Evolutionary conservation across 2,888 invertebrate genomes (phyloP), one percentile per base, ranked within the genome.

Genomic region (Phengaris arion): DNA sequence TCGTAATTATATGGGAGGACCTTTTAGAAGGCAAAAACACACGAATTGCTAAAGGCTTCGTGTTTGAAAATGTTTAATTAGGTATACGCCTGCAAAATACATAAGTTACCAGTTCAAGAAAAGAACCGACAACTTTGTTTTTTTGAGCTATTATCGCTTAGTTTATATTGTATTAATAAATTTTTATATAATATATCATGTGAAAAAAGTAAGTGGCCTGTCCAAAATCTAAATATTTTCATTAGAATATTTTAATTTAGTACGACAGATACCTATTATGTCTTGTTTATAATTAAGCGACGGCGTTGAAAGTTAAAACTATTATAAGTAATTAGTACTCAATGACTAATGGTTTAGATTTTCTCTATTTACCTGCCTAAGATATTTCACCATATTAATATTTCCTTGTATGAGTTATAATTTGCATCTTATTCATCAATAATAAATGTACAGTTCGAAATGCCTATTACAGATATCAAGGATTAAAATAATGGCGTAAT

Each of bases 371-470:
- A 64, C 35, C 59, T 64, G 35, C 59, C 10, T 64, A 35, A 35
- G 59, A 64, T 64, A 64, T 64, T 64, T 64, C 59, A 64, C 59
- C 35, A 35, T 64, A 64, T 64, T 22, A 12, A 64, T 64, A 64
- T 64, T 64, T 64, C 59, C 59, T 64, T 10, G 22, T 64, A 12
- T 64, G 35, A 64, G 10, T 35, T 10, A 64, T 22, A 22, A 22
- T 22, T 12, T 64, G 12, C 15, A 57, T 55, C 6, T 55, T 55
- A 55, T 55, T 57, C 15, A 57, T 57, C 9, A 57, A 9, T 57
- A 15, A 57, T 4, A 15, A 15, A 57, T 5, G 59, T 64, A 64
- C 35, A 15, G 59, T 64, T 64, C 10, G 8, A 22, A 64, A 4
- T 64, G 35, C 35, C 35, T 35, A 35, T 35, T 35, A 35, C 35